Evolutionary conservation across 2,888 invertebrate genomes (phyloP), one percentile per base, ranked within the genome.

Genomic region (Gisinianus flammeolus): DNA sequence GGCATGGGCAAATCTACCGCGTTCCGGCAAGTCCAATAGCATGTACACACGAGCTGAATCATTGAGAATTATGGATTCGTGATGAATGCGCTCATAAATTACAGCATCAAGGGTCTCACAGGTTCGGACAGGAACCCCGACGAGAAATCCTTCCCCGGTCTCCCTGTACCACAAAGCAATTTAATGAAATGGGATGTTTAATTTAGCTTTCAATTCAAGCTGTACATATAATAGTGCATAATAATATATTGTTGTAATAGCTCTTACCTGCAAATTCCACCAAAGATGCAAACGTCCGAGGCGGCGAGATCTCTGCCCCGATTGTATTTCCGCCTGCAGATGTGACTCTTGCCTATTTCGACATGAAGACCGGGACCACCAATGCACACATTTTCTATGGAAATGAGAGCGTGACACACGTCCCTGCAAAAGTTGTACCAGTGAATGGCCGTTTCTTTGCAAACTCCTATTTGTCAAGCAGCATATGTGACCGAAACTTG

Each of bases 311-410:
- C 24, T 22, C 74, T 22, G 3, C 78, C 78, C 31, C 78, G 28
- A 24, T 74, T 54, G 56, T 80, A 81, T 64, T 81, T 81, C 2
- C 81, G 30, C 2, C 22, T 54, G n/a, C n/a, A 78, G 0, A 79
- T 8, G 56, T 81, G 81, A 8, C 35, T 35, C 58, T 81, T 79
- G 31, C 79, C 81, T 0, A 81, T 75, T 62, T 81, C 81, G 2
- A 81, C 79, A 12, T 62, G 54, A 1, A 76, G 54, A 0, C 79
- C 79, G 19, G 56, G 58, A 2, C 76, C 76, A 5, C 54, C 54
- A 54, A 10, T 54, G 54, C 19, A 54, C 4, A 54, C 26, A 26
- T 64, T 16, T 3, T 64, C 64, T 16, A 10, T 64, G 26, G 26
- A 12, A 28, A 22, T 24, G 24, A 70, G 6, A 5, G 6, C 6